These are phyloP conservation scores for Vidua chalybeata DNA, from an alignment of 2,113 vertebrate genomes.

Conservation along the genomic window DNA sequence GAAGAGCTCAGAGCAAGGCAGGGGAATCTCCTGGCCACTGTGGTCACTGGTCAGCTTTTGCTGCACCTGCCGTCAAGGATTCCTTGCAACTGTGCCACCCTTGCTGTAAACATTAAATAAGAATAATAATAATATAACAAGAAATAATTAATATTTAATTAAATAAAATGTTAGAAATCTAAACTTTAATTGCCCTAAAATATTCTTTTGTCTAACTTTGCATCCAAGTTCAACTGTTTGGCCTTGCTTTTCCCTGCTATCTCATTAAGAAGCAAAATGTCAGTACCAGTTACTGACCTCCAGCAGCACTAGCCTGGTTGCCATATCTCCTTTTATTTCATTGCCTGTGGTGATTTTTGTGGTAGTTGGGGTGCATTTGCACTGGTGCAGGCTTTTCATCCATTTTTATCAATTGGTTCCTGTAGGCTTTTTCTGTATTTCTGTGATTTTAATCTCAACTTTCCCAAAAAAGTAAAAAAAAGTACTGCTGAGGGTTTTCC, in stretches of 20 bases:
- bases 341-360: background rate
- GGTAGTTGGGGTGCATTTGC: background rate
- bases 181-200: background rate
- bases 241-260: background rate
- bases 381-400: background rate
- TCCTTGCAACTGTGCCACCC: background rate
- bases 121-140: background rate
- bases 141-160: background rate
- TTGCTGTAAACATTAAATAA: background rate
- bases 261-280: background rate
- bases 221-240: fast-evolving
- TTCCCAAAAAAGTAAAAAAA: background rate
- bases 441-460: background rate
- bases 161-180: background rate
- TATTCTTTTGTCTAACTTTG: background rate
- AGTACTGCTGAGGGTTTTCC: background rate
- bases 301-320: background rate
- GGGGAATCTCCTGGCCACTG: too few species aligned
- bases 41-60: fast-evolving
- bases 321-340: background rate
- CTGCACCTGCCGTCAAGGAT: too few species aligned
- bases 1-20: background rate
- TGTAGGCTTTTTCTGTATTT: background rate
- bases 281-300: background rate
- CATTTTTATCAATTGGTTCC: background rate